Evolutionary conservation across 2,797 vertebrate species (phyloP).

Genomic region (Nyctalus aviator): DNA sequence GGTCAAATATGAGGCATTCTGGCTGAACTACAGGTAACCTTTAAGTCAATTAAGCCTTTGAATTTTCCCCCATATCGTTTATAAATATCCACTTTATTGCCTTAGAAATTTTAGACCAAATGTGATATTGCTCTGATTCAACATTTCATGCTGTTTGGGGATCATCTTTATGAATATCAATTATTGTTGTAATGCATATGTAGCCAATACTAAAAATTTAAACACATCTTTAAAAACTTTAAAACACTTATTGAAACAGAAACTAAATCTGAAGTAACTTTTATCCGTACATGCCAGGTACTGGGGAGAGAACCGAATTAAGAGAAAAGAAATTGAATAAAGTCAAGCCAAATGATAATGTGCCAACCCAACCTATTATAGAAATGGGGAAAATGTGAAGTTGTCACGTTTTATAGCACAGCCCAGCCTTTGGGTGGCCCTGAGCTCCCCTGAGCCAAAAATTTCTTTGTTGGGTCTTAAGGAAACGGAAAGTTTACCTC

Average conservation of each 20-base stretch:
- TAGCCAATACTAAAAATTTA: conserved; percentile 19
- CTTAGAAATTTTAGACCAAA: conserved; percentile 53
- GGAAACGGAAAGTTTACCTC: background rate
- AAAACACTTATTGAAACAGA: conserved; percentile 31
- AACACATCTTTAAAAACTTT: conserved; percentile 23
- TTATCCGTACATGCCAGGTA: background rate
- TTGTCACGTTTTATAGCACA: conserved; percentile 51
- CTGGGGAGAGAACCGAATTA: background rate
- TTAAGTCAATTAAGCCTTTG: conserved; percentile 48
- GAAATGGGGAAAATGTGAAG: conserved; percentile 48
- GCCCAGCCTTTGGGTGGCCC: background rate
- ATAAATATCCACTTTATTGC: conserved; percentile 13
- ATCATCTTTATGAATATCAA: conserved; percentile 25
- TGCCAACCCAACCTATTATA: conserved; percentile 64
- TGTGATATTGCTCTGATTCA: background rate
- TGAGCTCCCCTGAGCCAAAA: background rate
- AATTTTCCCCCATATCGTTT: conserved; percentile 21
- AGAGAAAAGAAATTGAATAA: conserved; percentile 74
- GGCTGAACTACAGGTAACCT: background rate
- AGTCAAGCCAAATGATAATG: conserved; percentile 53
- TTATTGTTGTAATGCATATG: background rate
- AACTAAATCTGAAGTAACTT: conserved; percentile 24
- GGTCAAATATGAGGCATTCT: conserved; percentile 38
- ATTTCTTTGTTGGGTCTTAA: background rate
- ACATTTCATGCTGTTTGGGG: background rate